Percentiles rank a stretch among this genome's conserved stretches.
These are phyloP conservation scores for Larimichthys crocea DNA, from an alignment of 2,113 vertebrate species.

Conservation along the genomic window DNA sequence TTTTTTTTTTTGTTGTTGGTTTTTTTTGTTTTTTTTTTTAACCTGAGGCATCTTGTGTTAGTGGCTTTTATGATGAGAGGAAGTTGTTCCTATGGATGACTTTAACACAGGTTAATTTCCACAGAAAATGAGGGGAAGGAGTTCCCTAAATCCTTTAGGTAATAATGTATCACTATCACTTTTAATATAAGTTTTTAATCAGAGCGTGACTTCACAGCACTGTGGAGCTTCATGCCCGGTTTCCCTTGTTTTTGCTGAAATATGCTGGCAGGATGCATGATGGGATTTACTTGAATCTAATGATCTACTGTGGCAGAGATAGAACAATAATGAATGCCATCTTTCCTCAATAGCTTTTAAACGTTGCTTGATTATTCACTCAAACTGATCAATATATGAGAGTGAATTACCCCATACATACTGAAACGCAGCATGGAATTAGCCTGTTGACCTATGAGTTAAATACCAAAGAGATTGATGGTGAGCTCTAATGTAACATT, in stretches of 20 bases:
- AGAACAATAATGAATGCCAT: conserved; percentile 87
- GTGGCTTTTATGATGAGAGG: conserved; percentile 70
- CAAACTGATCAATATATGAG: conserved; percentile 32
- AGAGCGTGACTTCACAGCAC: conserved; percentile 98
- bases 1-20: conserved; percentile 33
- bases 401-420: conserved; percentile 45
- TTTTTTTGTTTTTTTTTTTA: conserved; percentile 34
- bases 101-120: conserved; percentile 78
- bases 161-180: conserved; percentile 99
- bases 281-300: conserved; percentile 96
- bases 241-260: conserved; percentile 96
- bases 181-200: conserved; percentile 99
- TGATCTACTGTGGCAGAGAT: conserved; percentile 92
- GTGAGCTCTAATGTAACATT: not conserved
- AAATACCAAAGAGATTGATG: conserved; percentile 27
- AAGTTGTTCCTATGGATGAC: conserved; percentile 76
- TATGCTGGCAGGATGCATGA: conserved; percentile 89
- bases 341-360: conserved; percentile 66
- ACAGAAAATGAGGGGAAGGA: conserved; percentile 76
- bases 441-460: conserved; percentile 38
- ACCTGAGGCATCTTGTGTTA: conserved; percentile 63
- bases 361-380: conserved; percentile 48
- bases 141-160: conserved; percentile 90
- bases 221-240: conserved; percentile 94
- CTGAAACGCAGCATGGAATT: conserved; percentile 1